Percentiles rank a stretch among this genome's conserved stretches.
Conservation (phyloP, 2,888 invertebrate genomes). For the Leistus spinibarbis region DNA sequence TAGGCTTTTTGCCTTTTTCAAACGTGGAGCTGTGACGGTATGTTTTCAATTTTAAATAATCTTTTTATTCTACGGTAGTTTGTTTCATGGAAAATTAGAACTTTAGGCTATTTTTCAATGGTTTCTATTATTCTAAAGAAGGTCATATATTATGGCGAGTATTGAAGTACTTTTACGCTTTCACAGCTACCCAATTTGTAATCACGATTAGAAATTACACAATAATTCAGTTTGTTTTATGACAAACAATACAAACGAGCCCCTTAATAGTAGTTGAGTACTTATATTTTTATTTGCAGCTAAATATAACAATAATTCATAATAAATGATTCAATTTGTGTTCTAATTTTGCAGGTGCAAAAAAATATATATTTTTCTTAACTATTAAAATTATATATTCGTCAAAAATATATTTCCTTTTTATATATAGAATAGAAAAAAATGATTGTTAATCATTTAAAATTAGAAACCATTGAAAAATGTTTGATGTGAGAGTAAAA, state of each 20-base stretch:
- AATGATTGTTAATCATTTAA: not conserved
- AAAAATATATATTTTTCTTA: no score
- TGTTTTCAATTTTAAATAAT: not conserved
- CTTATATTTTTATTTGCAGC: not conserved
- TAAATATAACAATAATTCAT: no score
- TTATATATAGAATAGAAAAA: not conserved
- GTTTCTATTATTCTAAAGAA: not conserved
- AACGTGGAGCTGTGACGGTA: conserved; percentile 13
- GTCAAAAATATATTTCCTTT: no score
- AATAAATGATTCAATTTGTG: not conserved
- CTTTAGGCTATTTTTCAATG: not conserved
- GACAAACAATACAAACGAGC: no score
- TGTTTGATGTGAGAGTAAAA: not conserved
- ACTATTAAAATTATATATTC: no score
- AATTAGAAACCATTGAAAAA: not conserved
- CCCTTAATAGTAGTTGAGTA: no score
- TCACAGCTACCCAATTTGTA: no score
- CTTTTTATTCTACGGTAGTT: not conserved
- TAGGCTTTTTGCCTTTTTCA: conserved; percentile 1
- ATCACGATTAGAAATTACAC: no score
- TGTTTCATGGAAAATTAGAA: not conserved
- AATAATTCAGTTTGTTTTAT: no score
- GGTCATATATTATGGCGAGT: not conserved
- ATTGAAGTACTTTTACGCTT: no score
- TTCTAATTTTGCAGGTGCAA: no score